Base-by-base conservation (phyloP, 1,140 invertebrate species). In the Orussus abietinus region DNA sequence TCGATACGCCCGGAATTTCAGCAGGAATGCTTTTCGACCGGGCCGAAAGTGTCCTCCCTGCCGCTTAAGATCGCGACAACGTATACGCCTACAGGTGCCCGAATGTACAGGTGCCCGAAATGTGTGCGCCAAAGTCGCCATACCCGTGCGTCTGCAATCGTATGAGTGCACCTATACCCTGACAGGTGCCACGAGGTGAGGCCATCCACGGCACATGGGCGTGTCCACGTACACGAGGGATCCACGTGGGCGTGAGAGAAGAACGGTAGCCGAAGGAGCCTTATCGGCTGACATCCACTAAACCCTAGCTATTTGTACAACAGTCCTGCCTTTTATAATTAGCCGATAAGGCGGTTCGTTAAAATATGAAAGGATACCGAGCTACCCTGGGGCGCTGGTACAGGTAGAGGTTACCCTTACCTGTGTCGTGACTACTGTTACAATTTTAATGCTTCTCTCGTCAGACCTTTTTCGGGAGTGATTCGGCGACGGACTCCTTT, bases 1-100 rank as follows among this genome's bases (percentile, higher is more conserved):
- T 25, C 42, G 46, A 48, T 45, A 45, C 42, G 26, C 29, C 13
- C 15, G 46, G 46, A 48, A 48, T 48, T 48, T 22, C 33, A 26
- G 26, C 31, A 46, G 46, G 46, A 48, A 48, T 48, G 46, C 46
- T 48, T 48, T 48, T 46, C 34, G 42, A 19, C 42, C 43, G 26
- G 41, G 30, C 45, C 46, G 46, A 47, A 46, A 46, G 26, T 22
- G 32, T 48, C 32, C 43, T 18, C 19, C 33, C 17, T 30, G 31
- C 45, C n/a, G n/a, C n/a, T n/a, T n/a, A n/a, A n/a, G n/a, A n/a
- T 25, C 22, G 22, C 22, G n/a, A 25, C 6, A 7, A 25, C 22
- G 22, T 25, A 25, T 25, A 25, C 22, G n/a, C n/a, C n/a, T n/a
- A n/a, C n/a, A n/a, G n/a, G n/a, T n/a, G n/a, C n/a, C n/a, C n/a